Conservation (phyloP, 2,888 invertebrate genomes). For the Cephus pulcher region DNA sequence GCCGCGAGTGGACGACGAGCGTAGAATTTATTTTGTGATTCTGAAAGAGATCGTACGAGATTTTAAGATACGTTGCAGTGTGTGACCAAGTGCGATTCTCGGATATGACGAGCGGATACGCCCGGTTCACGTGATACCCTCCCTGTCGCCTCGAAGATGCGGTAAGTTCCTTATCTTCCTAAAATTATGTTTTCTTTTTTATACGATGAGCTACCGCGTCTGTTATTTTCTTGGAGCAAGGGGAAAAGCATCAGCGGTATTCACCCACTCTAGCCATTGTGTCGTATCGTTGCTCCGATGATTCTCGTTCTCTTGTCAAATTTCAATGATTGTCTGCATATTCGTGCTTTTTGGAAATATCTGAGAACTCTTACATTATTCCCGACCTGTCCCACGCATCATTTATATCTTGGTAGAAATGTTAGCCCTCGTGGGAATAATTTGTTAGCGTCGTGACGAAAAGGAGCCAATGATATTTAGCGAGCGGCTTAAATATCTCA, state of each 20-base stretch:
- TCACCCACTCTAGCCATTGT: neutral
- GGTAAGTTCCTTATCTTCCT: constrained; percentile 29
- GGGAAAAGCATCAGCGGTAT: neutral
- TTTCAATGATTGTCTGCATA: neutral
- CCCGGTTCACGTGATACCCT: constrained; percentile 52
- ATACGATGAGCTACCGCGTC: neutral
- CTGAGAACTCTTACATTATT: neutral
- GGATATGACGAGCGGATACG: constrained; percentile 56
- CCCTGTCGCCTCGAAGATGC: constrained; percentile 29
- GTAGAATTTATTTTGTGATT: neutral
- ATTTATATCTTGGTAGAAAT: neutral
- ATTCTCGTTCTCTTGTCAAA: neutral
- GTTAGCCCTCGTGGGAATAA: neutral
- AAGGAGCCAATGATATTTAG: neutral
- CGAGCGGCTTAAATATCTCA: neutral
- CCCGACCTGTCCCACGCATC: neutral
- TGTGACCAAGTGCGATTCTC: constrained; percentile 11
- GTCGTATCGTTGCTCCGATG: neutral
- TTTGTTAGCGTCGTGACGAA: neutral
- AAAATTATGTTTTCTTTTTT: constrained; percentile 5
- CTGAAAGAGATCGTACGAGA: neutral
- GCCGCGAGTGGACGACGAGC: neutral
- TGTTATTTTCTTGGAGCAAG: neutral
- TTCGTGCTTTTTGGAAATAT: neutral
- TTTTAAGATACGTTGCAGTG: neutral